A percentile compares a stretch with the other conserved stretches of the same genome.
phyloP scores from a whole-genome alignment of 2,888 invertebrate species.

The Mythimna impura region DNA sequence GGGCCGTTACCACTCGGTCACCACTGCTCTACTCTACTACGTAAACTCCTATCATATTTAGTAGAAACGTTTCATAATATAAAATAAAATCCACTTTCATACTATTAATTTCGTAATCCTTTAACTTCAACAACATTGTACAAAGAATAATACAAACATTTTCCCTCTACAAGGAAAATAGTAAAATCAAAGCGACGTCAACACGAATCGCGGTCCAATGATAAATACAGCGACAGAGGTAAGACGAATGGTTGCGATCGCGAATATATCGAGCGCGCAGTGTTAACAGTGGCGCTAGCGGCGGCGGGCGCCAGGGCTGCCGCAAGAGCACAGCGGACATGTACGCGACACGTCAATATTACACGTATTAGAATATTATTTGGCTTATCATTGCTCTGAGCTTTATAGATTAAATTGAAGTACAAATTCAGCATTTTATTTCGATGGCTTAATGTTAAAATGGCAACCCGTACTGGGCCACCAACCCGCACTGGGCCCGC shows the following conservation, averaged over 20 bases:
- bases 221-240: conserved; percentile 65
- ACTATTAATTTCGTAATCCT: neutral
- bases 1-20: too few species aligned
- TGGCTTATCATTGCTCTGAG: too few species aligned
- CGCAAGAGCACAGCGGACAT: conserved; percentile 1
- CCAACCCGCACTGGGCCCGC: too few species aligned
- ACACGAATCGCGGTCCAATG: conserved; percentile 60
- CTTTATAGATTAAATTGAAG: too few species aligned
- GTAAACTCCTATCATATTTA: too few species aligned
- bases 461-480: too few species aligned
- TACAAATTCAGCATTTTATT: too few species aligned
- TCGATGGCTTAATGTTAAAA: too few species aligned
- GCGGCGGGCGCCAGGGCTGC: conserved; percentile 27
- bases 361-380: too few species aligned
- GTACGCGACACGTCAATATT: neutral
- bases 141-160: conserved; percentile 10
- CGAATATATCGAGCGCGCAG: conserved; percentile 43
- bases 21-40: too few species aligned
- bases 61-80: too few species aligned
- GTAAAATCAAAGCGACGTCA: conserved; percentile 42
- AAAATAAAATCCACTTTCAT: neutral
- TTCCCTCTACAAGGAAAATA: conserved; percentile 22
- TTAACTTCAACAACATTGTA: neutral
- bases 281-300: neutral
- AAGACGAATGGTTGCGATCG: conserved; percentile 62